Base-by-base conservation (phyloP, 1,140 invertebrate genomes). In the Micrasema minimum region DNA sequence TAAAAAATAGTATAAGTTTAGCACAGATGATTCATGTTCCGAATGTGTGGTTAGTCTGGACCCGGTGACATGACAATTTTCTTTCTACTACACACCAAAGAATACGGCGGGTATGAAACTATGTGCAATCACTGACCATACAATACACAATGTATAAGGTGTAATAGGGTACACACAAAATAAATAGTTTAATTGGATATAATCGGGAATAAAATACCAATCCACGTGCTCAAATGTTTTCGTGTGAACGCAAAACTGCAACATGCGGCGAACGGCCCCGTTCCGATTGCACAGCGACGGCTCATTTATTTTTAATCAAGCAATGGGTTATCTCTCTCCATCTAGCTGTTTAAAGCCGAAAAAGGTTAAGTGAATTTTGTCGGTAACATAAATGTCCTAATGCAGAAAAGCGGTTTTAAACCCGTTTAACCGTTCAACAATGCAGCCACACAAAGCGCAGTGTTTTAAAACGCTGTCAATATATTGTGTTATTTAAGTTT, bases 141-240 rank as follows among this genome's bases (percentile, higher is more conserved):
- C 67, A 69, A 64, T 41, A 38, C 57, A 69, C 67, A 62, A n/a
- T 37, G 46, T 51, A 41, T 48, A 22, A 18, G 31, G 31, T 10
- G 22, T 41, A 37, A 62, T 31, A n/a, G 20, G 7, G 18, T 62
- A 18, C n/a, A 62, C 67, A 51, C 67, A 51, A n/a, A 37, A 69
- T 64, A 43, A 53, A 51, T 57, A 43, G n/a, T 69, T 53, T 6
- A n/a, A 53, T 26, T 31, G 1, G 23, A 43, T 16, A 38, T 69
- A 69, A 14, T 23, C 26, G 57, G 62, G 67, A 69, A 69, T 62
- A 69, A 48, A 20, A 50, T 69, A 51, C 26, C 10, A 79, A 82
- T 84, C 83, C 83, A 84, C 83, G 83, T 84, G 83, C 83, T 84
- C 81, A 66, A 83, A 83, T 83, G 83, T 84, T 84, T 83, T 83